Evolutionary conservation across 2,888 invertebrate species (phyloP), one percentile per base, ranked within the genome.

Genomic region (Tiphia femorata): DNA sequence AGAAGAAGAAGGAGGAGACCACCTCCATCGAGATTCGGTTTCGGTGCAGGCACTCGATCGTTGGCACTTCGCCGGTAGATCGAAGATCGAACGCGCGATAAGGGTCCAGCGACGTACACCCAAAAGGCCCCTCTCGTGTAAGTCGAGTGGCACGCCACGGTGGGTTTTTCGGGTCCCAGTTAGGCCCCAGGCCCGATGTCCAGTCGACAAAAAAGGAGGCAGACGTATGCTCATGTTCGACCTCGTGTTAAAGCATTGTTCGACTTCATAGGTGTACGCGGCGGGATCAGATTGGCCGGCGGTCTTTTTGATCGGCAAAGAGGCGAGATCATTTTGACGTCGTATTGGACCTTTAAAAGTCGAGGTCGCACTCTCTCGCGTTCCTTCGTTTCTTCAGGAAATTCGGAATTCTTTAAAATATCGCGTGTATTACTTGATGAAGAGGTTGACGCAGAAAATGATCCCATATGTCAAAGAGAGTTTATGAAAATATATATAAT

Each of bases 21-120:
- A 66, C 72, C 72, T 67, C 67, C 69, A 62, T 66, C 63, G 67
- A 72, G 70, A 72, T 72, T 68, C 64, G 55, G 65, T 73, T 70
- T 68, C 67, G 51, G 55, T 56, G 50, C 60, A 25, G 49, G 38
- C 58, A 53, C 47, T 63, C 58, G 35, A 64, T 64, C 64, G 61
- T 65, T 65, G 57, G 54, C 64, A 65, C 64, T 64, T 65, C 56
- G 33, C 40, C 57, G 51, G 53, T 44, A 60, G 64, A 64, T 57
- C 21, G 50, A 44, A 29, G 44, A 44, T 44, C 30, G 44, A 27
- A 19, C 33, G 46, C 3, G n/a, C 42, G 64, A 63, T 64, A 64
- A 59, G 40, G 35, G 38, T 44, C 43, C 19, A 49, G 48, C 57
- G 44, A 63, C 54, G 40, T 33, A 41, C 51, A 27, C 54, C 21